phyloP scores from a whole-genome alignment of 2,888 invertebrate genomes.

The Amphipyra berbera region DNA sequence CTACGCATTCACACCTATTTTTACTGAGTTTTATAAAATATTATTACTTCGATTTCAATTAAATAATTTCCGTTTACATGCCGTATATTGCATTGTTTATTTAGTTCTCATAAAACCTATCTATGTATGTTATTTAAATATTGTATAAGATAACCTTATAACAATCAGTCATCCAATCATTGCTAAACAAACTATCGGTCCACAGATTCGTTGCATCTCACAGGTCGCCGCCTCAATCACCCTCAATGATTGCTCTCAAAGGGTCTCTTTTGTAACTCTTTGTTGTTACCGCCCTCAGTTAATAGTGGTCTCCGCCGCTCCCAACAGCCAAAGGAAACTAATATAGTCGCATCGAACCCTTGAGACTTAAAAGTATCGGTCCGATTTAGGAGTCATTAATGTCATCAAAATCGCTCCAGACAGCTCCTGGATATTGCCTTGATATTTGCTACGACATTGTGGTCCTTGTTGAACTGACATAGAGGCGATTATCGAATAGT shows the following conservation, averaged over 20 bases:
- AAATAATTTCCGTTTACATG: constrained; percentile 13
- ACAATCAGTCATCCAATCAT: constrained; percentile 58
- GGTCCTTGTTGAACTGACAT: constrained; percentile 57
- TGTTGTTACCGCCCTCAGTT: constrained; percentile 80
- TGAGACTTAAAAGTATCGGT: constrained; percentile 77
- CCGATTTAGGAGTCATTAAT: constrained; percentile 85
- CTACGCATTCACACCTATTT: background rate
- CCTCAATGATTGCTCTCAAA: constrained; percentile 77
- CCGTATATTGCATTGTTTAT: constrained; percentile 29
- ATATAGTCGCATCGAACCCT: constrained; percentile 72
- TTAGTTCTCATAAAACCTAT: constrained; percentile 16
- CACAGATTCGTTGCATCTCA: constrained; percentile 66
- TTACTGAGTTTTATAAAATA: constrained; percentile 7
- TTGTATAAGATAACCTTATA: constrained; percentile 29
- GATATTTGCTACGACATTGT: constrained; percentile 57
- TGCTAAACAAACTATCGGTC: constrained; percentile 67
- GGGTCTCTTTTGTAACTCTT: constrained; percentile 71
- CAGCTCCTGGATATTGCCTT: constrained; percentile 78
- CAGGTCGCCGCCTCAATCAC: constrained; percentile 75
- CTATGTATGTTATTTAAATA: constrained; percentile 5
- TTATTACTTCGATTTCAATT: constrained; percentile 1
- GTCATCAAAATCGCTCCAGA: constrained; percentile 81
- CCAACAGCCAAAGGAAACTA: constrained; percentile 72
- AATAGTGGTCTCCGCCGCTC: constrained; percentile 71
- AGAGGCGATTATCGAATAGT: constrained; percentile 64